Percentiles rank a stretch among this genome's conserved stretches.
Evolutionary conservation across 2,888 invertebrate species (phyloP).

Genomic region (Colletes collaris): DNA sequence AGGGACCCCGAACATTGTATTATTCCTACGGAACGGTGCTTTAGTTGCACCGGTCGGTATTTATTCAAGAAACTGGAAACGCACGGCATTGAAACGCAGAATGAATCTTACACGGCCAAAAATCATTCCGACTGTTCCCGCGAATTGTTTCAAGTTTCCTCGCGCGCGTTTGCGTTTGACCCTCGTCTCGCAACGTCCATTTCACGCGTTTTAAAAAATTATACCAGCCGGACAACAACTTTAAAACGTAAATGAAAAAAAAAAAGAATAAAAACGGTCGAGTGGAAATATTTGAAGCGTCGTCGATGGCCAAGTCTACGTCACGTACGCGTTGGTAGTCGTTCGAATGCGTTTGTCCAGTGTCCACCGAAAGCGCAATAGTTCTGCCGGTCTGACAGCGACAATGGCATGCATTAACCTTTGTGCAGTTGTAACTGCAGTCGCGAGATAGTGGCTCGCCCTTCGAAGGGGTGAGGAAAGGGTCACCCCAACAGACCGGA

Average conservation of each 20-base stretch:
- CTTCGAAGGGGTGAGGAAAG: constrained; percentile 54
- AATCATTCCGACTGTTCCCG: background rate
- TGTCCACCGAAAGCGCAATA: constrained; percentile 73
- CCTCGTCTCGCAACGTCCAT: no score
- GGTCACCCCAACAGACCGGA: constrained; percentile 57
- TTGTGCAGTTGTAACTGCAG: constrained; percentile 83
- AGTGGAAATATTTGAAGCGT: constrained; percentile 19
- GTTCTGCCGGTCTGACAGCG: constrained; percentile 79
- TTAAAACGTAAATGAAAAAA: no score
- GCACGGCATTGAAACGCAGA: background rate
- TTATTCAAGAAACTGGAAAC: constrained; percentile 23
- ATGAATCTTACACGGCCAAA: constrained; percentile 1
- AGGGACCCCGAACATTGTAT: background rate
- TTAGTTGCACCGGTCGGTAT: background rate
- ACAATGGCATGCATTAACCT: constrained; percentile 83
- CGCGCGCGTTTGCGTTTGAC: no score
- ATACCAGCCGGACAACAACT: no score
- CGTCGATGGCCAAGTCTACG: constrained; percentile 18
- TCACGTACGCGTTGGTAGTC: constrained; percentile 36
- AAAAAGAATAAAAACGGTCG: background rate
- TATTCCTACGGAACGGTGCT: constrained; percentile 16
- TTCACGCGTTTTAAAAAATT: no score
- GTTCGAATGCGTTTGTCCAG: constrained; percentile 67
- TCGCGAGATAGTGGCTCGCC: constrained; percentile 78
- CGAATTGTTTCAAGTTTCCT: no score